Conservation (phyloP, 2,797 vertebrate species). For the Thunnus albacares region DNA sequence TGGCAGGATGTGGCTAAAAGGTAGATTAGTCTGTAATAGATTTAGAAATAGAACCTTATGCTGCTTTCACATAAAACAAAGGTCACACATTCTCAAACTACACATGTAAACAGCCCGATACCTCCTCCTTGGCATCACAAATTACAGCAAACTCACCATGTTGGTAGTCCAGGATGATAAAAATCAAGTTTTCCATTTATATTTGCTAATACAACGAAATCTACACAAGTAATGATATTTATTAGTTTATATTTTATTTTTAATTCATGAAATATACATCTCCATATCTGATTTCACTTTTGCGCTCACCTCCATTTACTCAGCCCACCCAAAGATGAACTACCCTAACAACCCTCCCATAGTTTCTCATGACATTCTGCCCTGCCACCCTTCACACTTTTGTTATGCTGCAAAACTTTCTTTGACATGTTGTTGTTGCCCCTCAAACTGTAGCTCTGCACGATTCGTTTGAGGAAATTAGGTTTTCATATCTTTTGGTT, state of each 20-base stretch:
- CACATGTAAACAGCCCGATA: slow-evolving; percentile 4
- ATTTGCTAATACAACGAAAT: neutral
- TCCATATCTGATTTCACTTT: neutral
- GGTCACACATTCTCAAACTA: slow-evolving; percentile 21
- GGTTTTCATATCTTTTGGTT: slow-evolving; percentile 34
- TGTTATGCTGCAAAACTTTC: slow-evolving; percentile 26
- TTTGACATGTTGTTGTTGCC: slow-evolving; percentile 25
- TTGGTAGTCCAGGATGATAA: slow-evolving; percentile 10
- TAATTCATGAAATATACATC: no score
- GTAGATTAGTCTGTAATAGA: neutral
- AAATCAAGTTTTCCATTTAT: slow-evolving; percentile 10
- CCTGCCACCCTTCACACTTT: slow-evolving; percentile 10
- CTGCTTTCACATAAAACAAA: slow-evolving; percentile 6
- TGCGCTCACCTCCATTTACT: slow-evolving; percentile 24
- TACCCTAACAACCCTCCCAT: neutral
- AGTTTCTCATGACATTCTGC: neutral
- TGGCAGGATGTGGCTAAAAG: neutral
- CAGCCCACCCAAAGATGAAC: neutral
- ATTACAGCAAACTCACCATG: neutral
- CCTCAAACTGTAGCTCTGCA: slow-evolving; percentile 5
- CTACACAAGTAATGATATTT: no score
- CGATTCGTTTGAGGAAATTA: slow-evolving; percentile 42
- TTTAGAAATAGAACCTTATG: neutral
- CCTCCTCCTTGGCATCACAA: neutral
- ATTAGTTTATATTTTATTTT: no score